Base-by-base conservation (phyloP, 2,113 vertebrate species). In the Rutilus rutilus region DNA sequence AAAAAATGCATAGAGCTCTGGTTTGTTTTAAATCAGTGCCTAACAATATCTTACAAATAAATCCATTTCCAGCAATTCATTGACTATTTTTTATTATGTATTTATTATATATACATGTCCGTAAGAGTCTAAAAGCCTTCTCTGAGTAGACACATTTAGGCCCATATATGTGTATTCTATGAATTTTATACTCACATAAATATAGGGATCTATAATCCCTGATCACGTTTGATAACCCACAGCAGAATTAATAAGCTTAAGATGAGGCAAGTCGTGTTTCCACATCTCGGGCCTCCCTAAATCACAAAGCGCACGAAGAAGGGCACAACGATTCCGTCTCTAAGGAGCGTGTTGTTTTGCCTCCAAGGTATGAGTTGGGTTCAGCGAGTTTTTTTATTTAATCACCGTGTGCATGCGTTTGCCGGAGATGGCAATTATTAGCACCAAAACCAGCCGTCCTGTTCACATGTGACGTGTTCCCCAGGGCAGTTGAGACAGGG, bases 401-500 rank as follows among this genome's bases (percentile, higher is more conserved):
- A 95, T 95, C 93, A 94, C 90, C 84, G 90, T 88, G 87, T 85
- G 59, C 90, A 90, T 84, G 89, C 80, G 91, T 90, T 84, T 91
- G 90, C 89, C 91, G 92, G 91, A 93, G 93, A 92, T 92, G 90
- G 93, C 94, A 95, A 95, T 95, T 95, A 95, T 92, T 23, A 93
- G 90, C 87, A 87, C 91, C 90, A 79, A 64, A 89, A 82, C 88
- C 67, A 89, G 88, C 91, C 93, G 91, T 93, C 92, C 92, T 92
- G 91, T 89, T 87, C 33, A 81, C 81, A 89, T 90, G 90, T 92
- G 94, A 90, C 91, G 89, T 87, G 84, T 88, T 90, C 92, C 94
- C 92, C 2, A 82, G 89, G 94, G 94, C 88, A 47, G 65, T 39
- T 52, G 57, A 69, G 88, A 59, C 15, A 25, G 75, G 78, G 84